Conservation (phyloP, 2,113 vertebrate species). For the Buteo buteo region DNA sequence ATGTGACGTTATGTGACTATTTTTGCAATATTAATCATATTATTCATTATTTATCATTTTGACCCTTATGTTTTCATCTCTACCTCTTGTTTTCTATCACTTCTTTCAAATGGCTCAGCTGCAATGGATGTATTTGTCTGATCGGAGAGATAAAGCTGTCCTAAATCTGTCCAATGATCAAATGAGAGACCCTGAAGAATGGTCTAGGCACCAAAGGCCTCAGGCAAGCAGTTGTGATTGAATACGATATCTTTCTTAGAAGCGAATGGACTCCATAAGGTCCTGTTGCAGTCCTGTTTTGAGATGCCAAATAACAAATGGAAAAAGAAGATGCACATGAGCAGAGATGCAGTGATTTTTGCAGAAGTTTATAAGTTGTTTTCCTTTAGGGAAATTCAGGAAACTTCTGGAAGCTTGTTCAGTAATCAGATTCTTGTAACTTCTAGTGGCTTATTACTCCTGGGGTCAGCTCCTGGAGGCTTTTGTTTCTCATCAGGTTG, state of each 20-base stretch:
- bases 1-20: background rate
- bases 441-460: background rate
- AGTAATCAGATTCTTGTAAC: background rate
- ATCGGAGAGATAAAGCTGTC: background rate
- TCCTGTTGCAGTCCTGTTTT: background rate
- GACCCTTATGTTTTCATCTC: background rate
- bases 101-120: background rate
- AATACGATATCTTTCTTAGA: background rate
- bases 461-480: background rate
- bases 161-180: background rate
- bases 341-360: background rate
- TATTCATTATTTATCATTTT: background rate
- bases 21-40: background rate
- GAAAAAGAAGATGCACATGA: background rate
- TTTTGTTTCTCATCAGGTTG: background rate
- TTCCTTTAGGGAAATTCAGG: background rate
- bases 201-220: background rate
- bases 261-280: background rate
- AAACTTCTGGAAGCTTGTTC: background rate
- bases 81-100: background rate
- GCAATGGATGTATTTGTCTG: background rate
- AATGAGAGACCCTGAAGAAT: background rate
- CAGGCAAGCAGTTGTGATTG: background rate
- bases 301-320: background rate
- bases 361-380: background rate